Percentiles rank a stretch among this genome's conserved stretches.
Evolutionary conservation across 2,797 vertebrate genomes (phyloP).

Genomic region (Silurus aristotelis): DNA sequence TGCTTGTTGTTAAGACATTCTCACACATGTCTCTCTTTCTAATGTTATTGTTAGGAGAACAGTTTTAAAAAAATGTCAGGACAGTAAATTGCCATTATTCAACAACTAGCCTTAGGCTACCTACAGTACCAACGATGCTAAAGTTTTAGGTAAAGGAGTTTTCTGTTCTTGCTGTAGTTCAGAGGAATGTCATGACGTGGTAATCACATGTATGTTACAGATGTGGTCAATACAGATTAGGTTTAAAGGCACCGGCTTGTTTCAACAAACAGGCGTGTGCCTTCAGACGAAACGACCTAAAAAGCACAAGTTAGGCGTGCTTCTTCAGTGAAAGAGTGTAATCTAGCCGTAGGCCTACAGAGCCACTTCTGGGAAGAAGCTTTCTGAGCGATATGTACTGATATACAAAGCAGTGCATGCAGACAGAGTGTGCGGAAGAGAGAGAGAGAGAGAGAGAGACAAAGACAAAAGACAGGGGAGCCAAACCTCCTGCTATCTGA

Average conservation of each 20-base stretch:
- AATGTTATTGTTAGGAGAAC: too few species aligned
- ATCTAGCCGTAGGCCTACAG: conserved; percentile 13
- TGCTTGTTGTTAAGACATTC: background rate
- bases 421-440: background rate
- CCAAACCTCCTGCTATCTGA: conserved; percentile 65
- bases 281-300: background rate
- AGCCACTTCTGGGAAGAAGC: conserved; percentile 20
- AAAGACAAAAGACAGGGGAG: background rate
- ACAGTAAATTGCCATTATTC: background rate
- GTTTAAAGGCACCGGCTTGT: background rate
- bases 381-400: conserved; percentile 18
- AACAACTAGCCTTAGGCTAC: background rate
- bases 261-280: background rate
- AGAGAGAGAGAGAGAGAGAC: background rate
- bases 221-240: background rate
- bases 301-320: background rate
- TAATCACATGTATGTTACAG: background rate
- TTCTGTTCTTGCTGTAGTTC: background rate
- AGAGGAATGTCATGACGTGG: background rate
- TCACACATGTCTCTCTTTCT: background rate
- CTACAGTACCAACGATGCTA: background rate
- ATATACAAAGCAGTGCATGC: conserved; percentile 11
- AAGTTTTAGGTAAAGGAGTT: background rate
- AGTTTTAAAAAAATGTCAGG: background rate
- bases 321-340: conserved; percentile 24